Evolutionary conservation across 2,888 invertebrate species (phyloP), one percentile per base, ranked within the genome.

Genomic region (Schizaphis graminum): DNA sequence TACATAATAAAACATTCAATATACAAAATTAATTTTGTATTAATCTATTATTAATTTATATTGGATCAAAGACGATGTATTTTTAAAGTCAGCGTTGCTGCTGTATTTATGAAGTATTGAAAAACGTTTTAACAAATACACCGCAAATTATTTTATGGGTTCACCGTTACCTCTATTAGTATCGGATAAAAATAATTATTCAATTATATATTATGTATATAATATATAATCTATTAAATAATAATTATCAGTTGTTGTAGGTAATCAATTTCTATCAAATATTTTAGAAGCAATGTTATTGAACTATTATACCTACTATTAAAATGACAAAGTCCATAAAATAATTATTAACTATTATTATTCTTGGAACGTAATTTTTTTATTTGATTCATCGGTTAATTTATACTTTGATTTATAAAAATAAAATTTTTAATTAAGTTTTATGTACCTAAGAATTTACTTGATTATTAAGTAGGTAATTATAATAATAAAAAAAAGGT

Each of bases 381-480:
- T 77, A 77, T 77, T 77, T 77, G 21, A 8, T 77, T 35, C 8
- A 8, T 77, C 1, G 21, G 35, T 77, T 35, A 77, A 35, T 77
- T 77, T 77, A 35, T 77, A 77, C 24, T 35, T 77, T 77, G 35
- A 35, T 77, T 35, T 41, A 77, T 77, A 41, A 77, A 77, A 77
- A 77, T 77, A 77, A 35, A 7, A 35, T 77, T 77, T 77, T 77
- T 35, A 21, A 77, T 77, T 77, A 77, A 35, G 35, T 77, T 77
- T 35, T 77, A 35, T 77, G 35, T 77, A n/a, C 77, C 77, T 67
- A 77, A 35, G 35, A 77, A 35, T 77, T 77, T 77, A 35, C 21
- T 77, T 77, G 77, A 8, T 77, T 77, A 77, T 35, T 77, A 77
- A 77, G 35, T 77, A 77, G 77, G 77, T 77, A 77, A 77, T 77